phyloP scores from a whole-genome alignment of 2,888 invertebrate species.

The Tipula unca region DNA sequence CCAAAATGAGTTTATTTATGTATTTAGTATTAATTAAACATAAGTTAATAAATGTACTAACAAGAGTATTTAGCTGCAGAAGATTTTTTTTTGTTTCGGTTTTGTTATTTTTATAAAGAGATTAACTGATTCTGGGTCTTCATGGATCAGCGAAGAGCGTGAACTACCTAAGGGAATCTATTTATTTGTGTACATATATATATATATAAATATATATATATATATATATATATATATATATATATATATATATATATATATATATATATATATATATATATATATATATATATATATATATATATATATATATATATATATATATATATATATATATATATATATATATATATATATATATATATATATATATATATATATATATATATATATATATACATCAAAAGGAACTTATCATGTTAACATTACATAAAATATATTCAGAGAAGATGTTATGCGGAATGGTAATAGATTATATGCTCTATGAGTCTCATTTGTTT shows the following conservation, averaged over 20 bases:
- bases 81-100: not conserved
- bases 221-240: too few species aligned
- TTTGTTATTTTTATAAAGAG: not conserved
- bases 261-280: too few species aligned
- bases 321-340: too few species aligned
- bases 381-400: too few species aligned
- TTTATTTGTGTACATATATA: not conserved
- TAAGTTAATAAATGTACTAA: not conserved
- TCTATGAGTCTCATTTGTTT: not conserved
- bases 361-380: too few species aligned
- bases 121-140: not conserved
- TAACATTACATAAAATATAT: not conserved
- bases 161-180: not conserved
- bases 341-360: too few species aligned
- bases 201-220: too few species aligned
- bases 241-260: too few species aligned
- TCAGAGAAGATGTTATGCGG: not conserved
- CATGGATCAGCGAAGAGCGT: not conserved
- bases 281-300: too few species aligned
- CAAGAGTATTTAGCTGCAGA: not conserved
- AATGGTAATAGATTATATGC: not conserved
- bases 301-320: too few species aligned
- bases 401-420: not conserved
- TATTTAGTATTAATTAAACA: not conserved
- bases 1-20: not conserved